Evolutionary conservation across 2,797 vertebrate genomes (phyloP).

Genomic region (Dendrocincla fuliginosa): DNA sequence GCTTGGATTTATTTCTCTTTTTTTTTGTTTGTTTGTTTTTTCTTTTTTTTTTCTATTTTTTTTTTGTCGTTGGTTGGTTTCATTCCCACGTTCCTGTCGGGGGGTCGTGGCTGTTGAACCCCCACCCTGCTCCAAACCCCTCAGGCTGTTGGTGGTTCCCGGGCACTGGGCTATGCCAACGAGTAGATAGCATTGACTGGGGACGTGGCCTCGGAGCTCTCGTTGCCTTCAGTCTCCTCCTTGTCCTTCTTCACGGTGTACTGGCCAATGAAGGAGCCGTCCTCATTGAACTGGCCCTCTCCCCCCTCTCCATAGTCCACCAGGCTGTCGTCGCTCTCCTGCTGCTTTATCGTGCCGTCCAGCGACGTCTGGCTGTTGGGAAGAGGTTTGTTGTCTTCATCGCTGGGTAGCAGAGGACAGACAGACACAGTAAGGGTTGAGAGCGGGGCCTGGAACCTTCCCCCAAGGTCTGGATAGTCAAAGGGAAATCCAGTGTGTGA

Average conservation of each 20-base stretch:
- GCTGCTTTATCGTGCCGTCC: conserved; percentile 92
- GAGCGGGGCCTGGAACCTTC: neutral
- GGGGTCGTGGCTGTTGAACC: neutral
- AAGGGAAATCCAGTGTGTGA: neutral
- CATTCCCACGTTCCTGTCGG: neutral
- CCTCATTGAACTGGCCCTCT: conserved; percentile 97
- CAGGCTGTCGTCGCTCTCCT: conserved; percentile 95
- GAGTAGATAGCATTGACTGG: conserved; percentile 98
- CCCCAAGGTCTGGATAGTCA: neutral
- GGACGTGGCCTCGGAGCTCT: conserved; percentile 97
- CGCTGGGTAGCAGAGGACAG: conserved; percentile 82
- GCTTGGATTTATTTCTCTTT: neutral
- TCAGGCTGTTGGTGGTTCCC: neutral
- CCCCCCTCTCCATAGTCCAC: conserved; percentile 98
- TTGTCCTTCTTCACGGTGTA: conserved; percentile 99
- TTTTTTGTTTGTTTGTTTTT: neutral
- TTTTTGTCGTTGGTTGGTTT: neutral
- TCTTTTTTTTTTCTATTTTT: neutral
- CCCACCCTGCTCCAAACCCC: neutral
- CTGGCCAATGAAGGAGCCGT: conserved; percentile 98
- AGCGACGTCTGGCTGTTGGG: conserved; percentile 96
- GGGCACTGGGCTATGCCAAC: conserved; percentile 81
- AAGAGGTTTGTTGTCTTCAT: conserved; percentile 98
- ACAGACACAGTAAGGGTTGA: conserved; percentile 54
- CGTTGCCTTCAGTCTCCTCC: conserved; percentile 97